Percentiles rank a stretch among this genome's conserved stretches.
Conservation (phyloP, 2,888 invertebrate species). For the Emmelina monodactyla region DNA sequence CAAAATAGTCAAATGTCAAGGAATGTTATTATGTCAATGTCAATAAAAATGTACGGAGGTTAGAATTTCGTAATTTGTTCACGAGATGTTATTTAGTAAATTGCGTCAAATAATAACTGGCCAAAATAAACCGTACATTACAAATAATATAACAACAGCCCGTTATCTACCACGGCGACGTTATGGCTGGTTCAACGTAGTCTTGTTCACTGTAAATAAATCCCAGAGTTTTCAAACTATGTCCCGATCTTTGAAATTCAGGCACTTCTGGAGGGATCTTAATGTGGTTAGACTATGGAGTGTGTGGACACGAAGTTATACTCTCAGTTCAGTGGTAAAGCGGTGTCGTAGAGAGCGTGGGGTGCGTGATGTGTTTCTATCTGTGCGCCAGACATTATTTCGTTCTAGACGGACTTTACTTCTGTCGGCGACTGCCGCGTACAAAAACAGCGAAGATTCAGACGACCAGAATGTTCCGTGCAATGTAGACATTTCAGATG, state of each 20-base stretch:
- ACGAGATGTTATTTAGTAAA: constrained; percentile 40
- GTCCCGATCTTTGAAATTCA: constrained; percentile 27
- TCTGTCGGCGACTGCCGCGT: constrained; percentile 47
- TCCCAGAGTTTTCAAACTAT: constrained; percentile 22
- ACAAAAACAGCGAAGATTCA: constrained; percentile 27
- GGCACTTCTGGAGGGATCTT: constrained; percentile 39
- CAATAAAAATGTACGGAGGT: constrained; percentile 23
- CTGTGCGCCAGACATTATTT: constrained; percentile 39
- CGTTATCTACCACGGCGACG: constrained; percentile 23
- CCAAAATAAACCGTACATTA: too few relatives aligned
- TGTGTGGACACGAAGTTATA: constrained; percentile 36
- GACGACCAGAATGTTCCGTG: constrained; percentile 22
- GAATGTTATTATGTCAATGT: constrained; percentile 17
- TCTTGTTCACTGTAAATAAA: constrained; percentile 19
- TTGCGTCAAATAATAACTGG: constrained; percentile 30
- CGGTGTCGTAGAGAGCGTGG: constrained; percentile 38
- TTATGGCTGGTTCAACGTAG: constrained; percentile 24
- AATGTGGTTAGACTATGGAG: constrained; percentile 36
- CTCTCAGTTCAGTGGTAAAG: constrained; percentile 36
- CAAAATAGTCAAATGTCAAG: too few relatives aligned
- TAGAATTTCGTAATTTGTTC: constrained; percentile 38
- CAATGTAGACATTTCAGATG: constrained; percentile 36
- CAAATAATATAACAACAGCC: constrained; percentile 21
- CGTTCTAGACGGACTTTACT: constrained; percentile 38
- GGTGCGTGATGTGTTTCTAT: constrained; percentile 42